These are phyloP conservation scores for Crossocerus cetratus DNA, from an alignment of 2,888 invertebrate genomes.

Conservation along the genomic window DNA sequence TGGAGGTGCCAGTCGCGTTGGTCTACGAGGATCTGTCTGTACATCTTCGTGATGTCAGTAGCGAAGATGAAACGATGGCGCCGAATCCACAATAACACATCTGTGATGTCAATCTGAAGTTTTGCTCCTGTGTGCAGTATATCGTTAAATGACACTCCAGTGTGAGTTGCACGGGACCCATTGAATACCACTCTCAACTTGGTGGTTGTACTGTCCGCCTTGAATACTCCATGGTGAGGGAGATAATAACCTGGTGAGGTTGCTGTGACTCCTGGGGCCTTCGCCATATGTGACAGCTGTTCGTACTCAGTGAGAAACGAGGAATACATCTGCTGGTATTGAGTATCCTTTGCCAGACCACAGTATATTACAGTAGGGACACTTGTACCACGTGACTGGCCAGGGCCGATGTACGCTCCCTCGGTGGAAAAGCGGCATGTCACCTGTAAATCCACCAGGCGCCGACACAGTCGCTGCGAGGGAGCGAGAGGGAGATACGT, in stretches of 20 bases:
- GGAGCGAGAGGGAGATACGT: too few species aligned
- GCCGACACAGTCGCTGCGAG: too few species aligned
- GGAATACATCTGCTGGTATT: not conserved
- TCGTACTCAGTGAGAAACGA: not conserved
- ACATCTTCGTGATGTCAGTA: too few species aligned
- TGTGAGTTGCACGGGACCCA: not conserved
- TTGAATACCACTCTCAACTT: slow-evolving; percentile 13
- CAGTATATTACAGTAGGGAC: too few species aligned
- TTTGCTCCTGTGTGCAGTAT: not conserved
- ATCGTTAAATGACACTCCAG: not conserved
- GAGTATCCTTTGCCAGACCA: not conserved
- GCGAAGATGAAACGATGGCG: slow-evolving; percentile 1
- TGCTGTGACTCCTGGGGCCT: not conserved
- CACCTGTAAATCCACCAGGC: too few species aligned
- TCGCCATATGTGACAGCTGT: not conserved
- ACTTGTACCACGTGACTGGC: too few species aligned
- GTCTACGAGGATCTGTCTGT: slow-evolving; percentile 6
- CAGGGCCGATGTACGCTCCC: too few species aligned
- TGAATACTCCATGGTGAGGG: slow-evolving; percentile 10
- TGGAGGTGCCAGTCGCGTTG: slow-evolving; percentile 4
- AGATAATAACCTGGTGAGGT: not conserved
- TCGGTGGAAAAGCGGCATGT: too few species aligned
- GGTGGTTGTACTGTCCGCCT: not conserved
- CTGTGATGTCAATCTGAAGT: too few species aligned
- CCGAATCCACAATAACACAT: too few species aligned